phyloP scores from a whole-genome alignment of 2,797 vertebrate genomes.

The Melanotaenia maccullochi region DNA sequence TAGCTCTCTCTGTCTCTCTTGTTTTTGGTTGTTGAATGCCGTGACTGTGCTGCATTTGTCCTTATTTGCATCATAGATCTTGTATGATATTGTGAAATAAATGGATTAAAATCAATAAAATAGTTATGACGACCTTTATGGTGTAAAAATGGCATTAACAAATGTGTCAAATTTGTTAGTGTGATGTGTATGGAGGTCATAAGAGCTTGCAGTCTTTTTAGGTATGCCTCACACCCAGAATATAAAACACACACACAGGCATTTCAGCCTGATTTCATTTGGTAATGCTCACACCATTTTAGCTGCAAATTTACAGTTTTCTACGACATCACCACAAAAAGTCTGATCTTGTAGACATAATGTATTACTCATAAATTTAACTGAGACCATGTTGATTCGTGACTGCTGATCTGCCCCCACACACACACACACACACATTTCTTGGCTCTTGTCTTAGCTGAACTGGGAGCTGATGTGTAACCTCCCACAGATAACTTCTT shows the following conservation, averaged over 20 bases:
- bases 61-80: conserved; percentile 72
- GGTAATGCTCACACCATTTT: conserved; percentile 8
- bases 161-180: neutral
- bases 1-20: conserved; percentile 11
- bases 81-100: conserved; percentile 77
- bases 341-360: conserved; percentile 41
- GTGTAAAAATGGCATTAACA: neutral
- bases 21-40: conserved; percentile 60
- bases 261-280: neutral
- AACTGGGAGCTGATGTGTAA: conserved; percentile 41
- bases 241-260: neutral
- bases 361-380: conserved; percentile 48
- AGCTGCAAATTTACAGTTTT: conserved; percentile 11
- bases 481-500: conserved; percentile 28
- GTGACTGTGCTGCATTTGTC: conserved; percentile 70
- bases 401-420: conserved; percentile 58
- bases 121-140: conserved; percentile 43
- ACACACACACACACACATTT: neutral
- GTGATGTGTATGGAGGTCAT: neutral
- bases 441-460: conserved; percentile 24
- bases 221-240: neutral
- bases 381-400: conserved; percentile 45
- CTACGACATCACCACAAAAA: conserved; percentile 20
- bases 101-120: conserved; percentile 65
- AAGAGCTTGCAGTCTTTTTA: neutral